Base-by-base conservation (phyloP, 1,140 invertebrate species). In the Drosophila serrata region DNA sequence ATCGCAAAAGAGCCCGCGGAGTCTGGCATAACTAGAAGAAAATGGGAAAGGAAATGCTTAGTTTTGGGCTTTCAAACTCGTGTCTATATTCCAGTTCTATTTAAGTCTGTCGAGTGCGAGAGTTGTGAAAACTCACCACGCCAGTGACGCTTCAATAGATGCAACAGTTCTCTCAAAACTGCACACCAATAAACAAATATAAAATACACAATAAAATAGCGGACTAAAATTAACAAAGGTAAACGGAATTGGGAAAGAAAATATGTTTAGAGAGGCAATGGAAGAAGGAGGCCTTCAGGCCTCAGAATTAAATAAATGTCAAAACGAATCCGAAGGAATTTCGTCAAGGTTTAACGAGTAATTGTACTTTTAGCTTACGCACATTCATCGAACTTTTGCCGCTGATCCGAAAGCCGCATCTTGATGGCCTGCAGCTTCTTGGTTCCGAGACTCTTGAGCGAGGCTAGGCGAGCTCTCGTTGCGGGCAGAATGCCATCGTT, bases 371-470 rank as follows among this genome's bases (percentile, higher is more conserved):
- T 45, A 51, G 31, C 46, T 53, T 68, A 91, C 91, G 70, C 79
- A 92, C 91, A 91, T 88, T 92, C 91, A 82, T 92, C 91, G 48
- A 92, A 74, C 51, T 92, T 92, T 51, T 92, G 93, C 73, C 94
- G 94, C 67, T 94, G 94, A 82, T 95, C 95, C 9, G 94, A 94
- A n/a, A 96, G 84, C 42, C 95, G 95, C 90, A 95, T 95, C 80
- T 94, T 95, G 4, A 96, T 92, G 55, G 94, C 94, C 33, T 94
- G 94, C 40, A 96, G 90, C 84, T 96, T 96, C 72, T 96, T 95
- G 1, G 95, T 94, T 6, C 95, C 95, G 40, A 96, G 86, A 77
- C 95, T 95, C 79, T 95, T 95, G 2, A 96, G 92, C 61, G 94
- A 95, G 74, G 94, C 94, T 3, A 96, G 90, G 49, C 95, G 93